Evolutionary conservation across 2,113 vertebrate genomes (phyloP), one percentile per base, ranked within the genome.

Genomic region (Chionodraco myersi): DNA sequence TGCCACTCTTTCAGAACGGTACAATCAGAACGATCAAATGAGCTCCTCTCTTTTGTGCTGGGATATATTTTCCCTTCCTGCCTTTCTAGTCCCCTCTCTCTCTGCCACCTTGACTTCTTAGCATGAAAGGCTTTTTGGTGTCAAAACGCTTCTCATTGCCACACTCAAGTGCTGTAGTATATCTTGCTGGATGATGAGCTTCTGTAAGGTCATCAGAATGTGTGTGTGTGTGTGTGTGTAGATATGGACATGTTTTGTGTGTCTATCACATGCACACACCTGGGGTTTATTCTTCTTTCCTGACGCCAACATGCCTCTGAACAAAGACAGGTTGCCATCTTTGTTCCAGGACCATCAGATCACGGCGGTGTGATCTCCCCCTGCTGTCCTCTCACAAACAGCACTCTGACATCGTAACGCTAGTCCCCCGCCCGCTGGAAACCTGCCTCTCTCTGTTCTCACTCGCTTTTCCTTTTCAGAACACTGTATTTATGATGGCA

Each of bases 321-420:
- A 71, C 66, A 75, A 75, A 66, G 76, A 30, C 10, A 3, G 12
- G 5, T 4, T 56, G 73, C 51, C 3, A 21, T 67, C 45, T 77
- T 52, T 64, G 44, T 26, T 65, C 18, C 13, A 26, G 14, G 16
- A 41, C 49, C 67, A 74, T 73, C 48, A 18, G 62, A 65, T 45
- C 63, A 73, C 51, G 12, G 16, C 62, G 45, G 62, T 57, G 23
- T 62, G 54, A 36, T 67, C 30, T 11, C 52, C 30, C 14, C 61
- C 30, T 64, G 58, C 79, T 60, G 23, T 52, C 26, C 51, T 51
- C 48, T 48, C 57, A 61, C 61, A 75, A 77, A 81, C 59, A 71
- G 66, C 59, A 62, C 51, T 87, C 51, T 87, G 84, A 83, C 81
- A 88, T 89, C 81, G 90, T 90, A 83, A 89, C 88, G 74, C 79